These are phyloP conservation scores for Drosophila greeni DNA, from an alignment of 2,888 invertebrate genomes.

Conservation along the genomic window DNA sequence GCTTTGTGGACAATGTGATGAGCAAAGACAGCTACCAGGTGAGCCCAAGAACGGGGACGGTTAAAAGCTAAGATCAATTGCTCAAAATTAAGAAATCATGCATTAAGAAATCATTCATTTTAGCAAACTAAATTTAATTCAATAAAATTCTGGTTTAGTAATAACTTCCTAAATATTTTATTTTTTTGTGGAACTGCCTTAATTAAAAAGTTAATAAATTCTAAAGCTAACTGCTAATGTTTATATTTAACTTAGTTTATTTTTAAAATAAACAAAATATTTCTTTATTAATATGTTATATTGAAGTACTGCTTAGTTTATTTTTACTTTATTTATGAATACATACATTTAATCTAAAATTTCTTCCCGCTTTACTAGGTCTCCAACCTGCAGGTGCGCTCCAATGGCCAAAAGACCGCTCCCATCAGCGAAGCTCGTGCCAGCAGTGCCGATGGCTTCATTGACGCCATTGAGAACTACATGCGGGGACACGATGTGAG, in stretches of 20 bases:
- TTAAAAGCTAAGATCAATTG: background rate
- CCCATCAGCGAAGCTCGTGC: constrained; percentile 81
- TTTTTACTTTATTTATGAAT: background rate
- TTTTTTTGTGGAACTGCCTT: background rate
- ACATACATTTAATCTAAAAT: background rate
- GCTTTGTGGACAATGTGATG: constrained; percentile 87
- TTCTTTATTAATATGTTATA: background rate
- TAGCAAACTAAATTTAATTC: background rate
- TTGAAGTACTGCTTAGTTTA: background rate
- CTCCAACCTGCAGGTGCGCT: constrained; percentile 87
- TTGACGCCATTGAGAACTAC: constrained; percentile 86
- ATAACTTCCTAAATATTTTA: background rate
- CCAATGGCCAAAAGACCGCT: constrained; percentile 84
- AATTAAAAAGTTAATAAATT: background rate
- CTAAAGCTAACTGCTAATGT: background rate
- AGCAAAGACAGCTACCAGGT: constrained; percentile 89
- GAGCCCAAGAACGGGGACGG: constrained; percentile 56
- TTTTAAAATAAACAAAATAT: accelerated
- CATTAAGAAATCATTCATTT: background rate
- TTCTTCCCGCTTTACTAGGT: constrained; percentile 79
- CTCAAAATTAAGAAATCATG: background rate
- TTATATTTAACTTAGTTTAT: background rate
- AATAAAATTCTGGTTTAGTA: background rate
- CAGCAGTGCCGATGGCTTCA: constrained; percentile 79
- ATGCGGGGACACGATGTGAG: constrained; percentile 88